Evolutionary conservation across 1,140 invertebrate species (phyloP).

Genomic region (Polypedilum vanderplanki): DNA sequence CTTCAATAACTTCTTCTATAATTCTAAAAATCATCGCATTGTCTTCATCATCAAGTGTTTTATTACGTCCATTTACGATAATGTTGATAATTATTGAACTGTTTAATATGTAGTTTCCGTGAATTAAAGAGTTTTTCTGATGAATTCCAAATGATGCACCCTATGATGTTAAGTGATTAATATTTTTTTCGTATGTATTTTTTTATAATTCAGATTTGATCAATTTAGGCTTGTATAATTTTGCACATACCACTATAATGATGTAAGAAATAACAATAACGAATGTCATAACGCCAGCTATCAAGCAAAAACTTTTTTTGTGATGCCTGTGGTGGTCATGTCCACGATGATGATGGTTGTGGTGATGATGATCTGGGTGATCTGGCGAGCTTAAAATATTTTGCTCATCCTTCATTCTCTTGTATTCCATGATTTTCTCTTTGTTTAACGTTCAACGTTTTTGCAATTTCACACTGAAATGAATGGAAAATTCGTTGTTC

Average conservation of each 20-base stretch:
- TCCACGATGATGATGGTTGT: neutral
- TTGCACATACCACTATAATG: neutral
- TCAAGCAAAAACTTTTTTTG: neutral
- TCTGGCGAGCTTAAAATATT: neutral
- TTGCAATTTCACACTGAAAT: neutral
- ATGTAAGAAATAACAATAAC: neutral
- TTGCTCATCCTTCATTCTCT: neutral
- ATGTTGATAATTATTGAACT: slow-evolving; percentile 20
- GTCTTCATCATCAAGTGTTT: neutral
- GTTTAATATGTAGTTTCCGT: neutral
- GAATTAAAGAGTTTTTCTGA: neutral
- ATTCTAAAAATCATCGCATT: neutral
- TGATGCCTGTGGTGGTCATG: neutral
- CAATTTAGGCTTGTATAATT: neutral
- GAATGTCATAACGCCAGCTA: neutral
- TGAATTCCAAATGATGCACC: neutral
- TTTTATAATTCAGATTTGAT: slow-evolving; percentile 5
- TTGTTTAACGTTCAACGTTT: neutral
- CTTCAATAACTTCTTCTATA: neutral
- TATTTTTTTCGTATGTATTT: neutral
- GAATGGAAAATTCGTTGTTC: neutral
- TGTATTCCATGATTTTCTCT: neutral
- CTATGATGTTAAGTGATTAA: neutral
- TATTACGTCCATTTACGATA: neutral
- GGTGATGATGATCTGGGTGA: neutral